Percentiles rank a stretch among this genome's conserved stretches.
phyloP scores from a whole-genome alignment of 2,888 invertebrate species.

The Polylopha cassiicola region DNA sequence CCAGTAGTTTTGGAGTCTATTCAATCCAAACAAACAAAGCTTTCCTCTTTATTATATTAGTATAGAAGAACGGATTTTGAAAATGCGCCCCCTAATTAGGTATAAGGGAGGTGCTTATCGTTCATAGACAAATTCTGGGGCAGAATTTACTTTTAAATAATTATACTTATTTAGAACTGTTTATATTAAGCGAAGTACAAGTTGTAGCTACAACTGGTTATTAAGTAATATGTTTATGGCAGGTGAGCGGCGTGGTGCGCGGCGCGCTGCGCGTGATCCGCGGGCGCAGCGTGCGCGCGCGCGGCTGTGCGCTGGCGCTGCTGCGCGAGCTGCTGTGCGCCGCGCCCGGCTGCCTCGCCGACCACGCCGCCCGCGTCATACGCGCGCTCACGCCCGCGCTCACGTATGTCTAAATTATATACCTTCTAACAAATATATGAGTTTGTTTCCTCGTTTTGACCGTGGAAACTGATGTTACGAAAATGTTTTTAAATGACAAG shows the following conservation, averaged over 20 bases:
- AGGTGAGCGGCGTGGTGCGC: slow-evolving; percentile 82
- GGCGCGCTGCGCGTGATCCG: slow-evolving; percentile 93
- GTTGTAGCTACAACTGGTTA: not conserved
- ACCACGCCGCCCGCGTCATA: slow-evolving; percentile 89
- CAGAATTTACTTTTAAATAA: no score
- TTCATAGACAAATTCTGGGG: no score
- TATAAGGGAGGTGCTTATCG: no score
- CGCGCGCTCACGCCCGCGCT: slow-evolving; percentile 93
- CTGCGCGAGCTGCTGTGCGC: slow-evolving; percentile 93
- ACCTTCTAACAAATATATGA: no score
- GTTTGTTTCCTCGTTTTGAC: no score
- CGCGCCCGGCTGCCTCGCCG: slow-evolving; percentile 91
- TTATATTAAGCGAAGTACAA: no score
- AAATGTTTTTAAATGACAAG: no score
- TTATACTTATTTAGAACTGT: no score
- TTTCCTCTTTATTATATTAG: not conserved
- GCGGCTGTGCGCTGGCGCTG: slow-evolving; percentile 94
- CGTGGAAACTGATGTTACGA: no score
- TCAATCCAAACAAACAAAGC: not conserved
- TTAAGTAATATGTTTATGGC: slow-evolving; percentile 2
- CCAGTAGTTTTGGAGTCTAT: no score
- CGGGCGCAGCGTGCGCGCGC: slow-evolving; percentile 80
- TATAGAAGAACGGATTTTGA: not conserved
- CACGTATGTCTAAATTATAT: slow-evolving; percentile 66
- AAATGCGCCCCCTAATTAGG: no score